These are phyloP conservation scores for Ornithorhynchus anatinus DNA, from an alignment of 2,113 vertebrate species.

Conservation along the genomic window DNA sequence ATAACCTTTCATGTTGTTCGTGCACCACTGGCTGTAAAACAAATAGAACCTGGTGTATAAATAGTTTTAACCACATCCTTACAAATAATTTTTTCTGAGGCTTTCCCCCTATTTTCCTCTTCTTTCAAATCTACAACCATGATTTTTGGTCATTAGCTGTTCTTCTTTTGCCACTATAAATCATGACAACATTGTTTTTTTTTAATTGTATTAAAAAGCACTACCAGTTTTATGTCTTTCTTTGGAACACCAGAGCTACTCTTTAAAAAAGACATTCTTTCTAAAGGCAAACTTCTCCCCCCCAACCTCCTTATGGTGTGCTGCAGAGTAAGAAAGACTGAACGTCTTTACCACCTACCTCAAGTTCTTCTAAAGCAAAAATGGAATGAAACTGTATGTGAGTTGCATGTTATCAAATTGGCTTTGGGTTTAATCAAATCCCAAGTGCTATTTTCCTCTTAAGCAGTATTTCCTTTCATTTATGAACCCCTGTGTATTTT, in stretches of 20 bases:
- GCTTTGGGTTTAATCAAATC: background rate
- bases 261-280: slow-evolving; percentile 4
- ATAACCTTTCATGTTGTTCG: slow-evolving; percentile 83
- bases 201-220: slow-evolving; percentile 66
- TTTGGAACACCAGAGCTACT: slow-evolving; percentile 30
- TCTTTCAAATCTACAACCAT: slow-evolving; percentile 27
- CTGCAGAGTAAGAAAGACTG: background rate
- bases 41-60: slow-evolving; percentile 78
- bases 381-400: background rate
- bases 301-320: background rate
- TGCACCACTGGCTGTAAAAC: slow-evolving; percentile 76
- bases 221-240: slow-evolving; percentile 43
- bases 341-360: slow-evolving; percentile 9
- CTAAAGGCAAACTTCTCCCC: background rate
- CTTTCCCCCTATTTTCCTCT: slow-evolving; percentile 34
- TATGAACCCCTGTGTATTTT: background rate
- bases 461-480: background rate
- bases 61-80: slow-evolving; percentile 78
- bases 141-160: slow-evolving; percentile 42
- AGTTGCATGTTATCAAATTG: background rate
- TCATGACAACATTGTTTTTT: slow-evolving; percentile 53
- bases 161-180: slow-evolving; percentile 58
- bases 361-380: background rate
- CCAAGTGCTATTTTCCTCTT: background rate
- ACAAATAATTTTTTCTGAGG: slow-evolving; percentile 73